Percentiles rank a stretch among this genome's conserved stretches.
Evolutionary conservation across 2,113 vertebrate species (phyloP).

Genomic region (Pelecanus crispus): DNA sequence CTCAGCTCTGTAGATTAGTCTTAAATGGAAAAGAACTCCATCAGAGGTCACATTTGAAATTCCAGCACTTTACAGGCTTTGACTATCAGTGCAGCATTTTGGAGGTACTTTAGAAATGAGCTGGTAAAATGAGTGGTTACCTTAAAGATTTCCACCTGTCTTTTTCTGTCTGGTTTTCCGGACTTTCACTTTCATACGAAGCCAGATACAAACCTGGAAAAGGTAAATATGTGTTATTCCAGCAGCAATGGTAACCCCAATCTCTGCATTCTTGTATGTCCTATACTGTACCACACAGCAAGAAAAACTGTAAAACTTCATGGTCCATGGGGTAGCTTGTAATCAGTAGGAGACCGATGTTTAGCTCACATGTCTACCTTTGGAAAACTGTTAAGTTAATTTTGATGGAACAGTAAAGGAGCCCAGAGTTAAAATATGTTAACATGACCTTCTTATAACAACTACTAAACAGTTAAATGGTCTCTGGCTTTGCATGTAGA

Average conservation of each 20-base stretch:
- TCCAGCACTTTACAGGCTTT: not conserved
- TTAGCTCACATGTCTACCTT: not conserved
- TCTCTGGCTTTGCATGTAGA: not conserved
- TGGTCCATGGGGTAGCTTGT: not conserved
- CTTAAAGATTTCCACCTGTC: conserved; percentile 80
- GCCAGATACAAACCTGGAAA: conserved; percentile 77
- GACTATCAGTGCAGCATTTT: not conserved
- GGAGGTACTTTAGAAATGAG: not conserved
- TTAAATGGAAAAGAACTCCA: not conserved
- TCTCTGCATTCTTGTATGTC: not conserved
- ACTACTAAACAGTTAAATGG: not conserved
- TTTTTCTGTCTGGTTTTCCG: conserved; percentile 80
- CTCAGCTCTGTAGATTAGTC: not conserved
- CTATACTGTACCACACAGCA: not conserved
- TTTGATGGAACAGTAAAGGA: not conserved
- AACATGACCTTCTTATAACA: not conserved
- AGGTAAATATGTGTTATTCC: not conserved
- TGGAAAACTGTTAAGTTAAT: not conserved
- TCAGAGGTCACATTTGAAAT: not conserved
- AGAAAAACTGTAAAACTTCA: not conserved
- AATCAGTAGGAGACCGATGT: not conserved
- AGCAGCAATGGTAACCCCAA: not conserved
- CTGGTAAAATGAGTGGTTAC: conserved; percentile 42
- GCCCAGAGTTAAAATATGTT: not conserved
- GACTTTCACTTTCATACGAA: conserved; percentile 82